Base-by-base conservation (phyloP, 2,888 invertebrate species). In the Lycophotia porphyrea region DNA sequence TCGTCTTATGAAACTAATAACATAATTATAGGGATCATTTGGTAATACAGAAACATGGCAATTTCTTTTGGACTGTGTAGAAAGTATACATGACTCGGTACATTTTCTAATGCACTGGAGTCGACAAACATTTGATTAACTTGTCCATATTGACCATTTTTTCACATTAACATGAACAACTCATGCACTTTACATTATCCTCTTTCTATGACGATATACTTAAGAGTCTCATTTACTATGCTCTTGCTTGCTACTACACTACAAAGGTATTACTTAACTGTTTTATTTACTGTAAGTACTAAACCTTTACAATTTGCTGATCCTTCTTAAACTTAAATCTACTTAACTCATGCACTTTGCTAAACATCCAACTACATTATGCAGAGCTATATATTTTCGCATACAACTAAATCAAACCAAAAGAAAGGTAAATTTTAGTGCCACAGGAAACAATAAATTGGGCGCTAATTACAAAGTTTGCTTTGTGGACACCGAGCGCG, bases 361-460 rank as follows among this genome's bases (percentile, higher is more conserved):
- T 24, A 27, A 49, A 42, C 74, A 52, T 9, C 18, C n/a, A 27
- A 42, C 15, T 44, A 18, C 24, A 75, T 63, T 31, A 36, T 68
- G 9, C 47, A 71, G 11, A 73, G n/a, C 39, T 42, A 18, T n/a
- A 11, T 5, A 34, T 34, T 5, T 21, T 27, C 60, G 44, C 11
- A 58, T n/a, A 18, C 44, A 60, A 27, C 63, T 2, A 47, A 34
- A 36, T 49, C 3, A 44, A 34, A 36, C 15, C 34, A 44, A 58
- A 69, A 58, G 71, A 82, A 76, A 60, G 34, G 68, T 63, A 60
- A 65, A 60, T 65, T 71, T 70, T 64, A 74, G 63, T 60, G 49
- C 55, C 74, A 52, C 65, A 78, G 86, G 87, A 87, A 81, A 71
- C 71, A 78, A 85, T 87, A 85, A 84, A 87, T 87, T 87, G 65